These are phyloP conservation scores for Oncorhynchus mykiss DNA, from an alignment of 2,113 vertebrate genomes.

Conservation along the genomic window DNA sequence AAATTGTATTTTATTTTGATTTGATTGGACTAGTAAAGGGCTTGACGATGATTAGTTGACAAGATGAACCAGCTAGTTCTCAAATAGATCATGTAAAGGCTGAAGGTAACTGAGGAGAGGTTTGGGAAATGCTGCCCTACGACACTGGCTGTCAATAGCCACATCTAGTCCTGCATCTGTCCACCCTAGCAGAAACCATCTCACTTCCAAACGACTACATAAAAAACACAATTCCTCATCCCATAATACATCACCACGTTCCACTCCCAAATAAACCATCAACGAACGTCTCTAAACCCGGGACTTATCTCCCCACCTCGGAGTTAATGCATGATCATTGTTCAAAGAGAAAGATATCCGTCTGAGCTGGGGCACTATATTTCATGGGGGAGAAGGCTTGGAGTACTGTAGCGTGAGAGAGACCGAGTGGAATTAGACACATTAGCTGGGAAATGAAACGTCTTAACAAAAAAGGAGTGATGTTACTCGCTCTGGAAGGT, in stretches of 20 bases:
- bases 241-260: conserved; percentile 17
- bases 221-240: conserved; percentile 25
- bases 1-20: too few relatives aligned
- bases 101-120: too few relatives aligned
- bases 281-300: neutral
- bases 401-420: conserved; percentile 22
- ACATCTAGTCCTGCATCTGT: neutral
- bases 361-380: conserved; percentile 22
- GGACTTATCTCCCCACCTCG: neutral
- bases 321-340: conserved; percentile 28
- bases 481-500: conserved; percentile 33
- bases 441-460: conserved; percentile 61
- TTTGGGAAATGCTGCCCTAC: neutral
- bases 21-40: too few relatives aligned
- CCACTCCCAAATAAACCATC: neutral
- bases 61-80: too few relatives aligned
- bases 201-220: conserved; percentile 12
- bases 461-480: conserved; percentile 39
- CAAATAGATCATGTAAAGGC: too few relatives aligned
- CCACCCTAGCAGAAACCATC: neutral
- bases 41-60: too few relatives aligned
- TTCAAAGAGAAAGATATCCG: conserved; percentile 45
- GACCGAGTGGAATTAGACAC: conserved; percentile 52
- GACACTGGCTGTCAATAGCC: neutral
- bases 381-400: conserved; percentile 20